phyloP scores from a whole-genome alignment of 1,140 invertebrate species.

The Drosophila lini region DNA sequence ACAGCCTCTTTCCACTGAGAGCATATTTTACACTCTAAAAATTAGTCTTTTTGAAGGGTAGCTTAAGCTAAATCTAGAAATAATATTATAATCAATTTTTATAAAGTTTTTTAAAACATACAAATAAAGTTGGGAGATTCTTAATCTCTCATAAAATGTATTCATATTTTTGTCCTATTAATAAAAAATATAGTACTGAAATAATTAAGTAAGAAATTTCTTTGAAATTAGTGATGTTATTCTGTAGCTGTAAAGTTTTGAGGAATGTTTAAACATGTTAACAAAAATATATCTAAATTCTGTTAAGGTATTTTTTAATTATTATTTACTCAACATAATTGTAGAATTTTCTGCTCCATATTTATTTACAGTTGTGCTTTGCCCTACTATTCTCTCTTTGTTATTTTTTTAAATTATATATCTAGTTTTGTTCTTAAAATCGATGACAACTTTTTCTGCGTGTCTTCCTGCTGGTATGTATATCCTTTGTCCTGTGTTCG shows the following conservation, averaged over 20 bases:
- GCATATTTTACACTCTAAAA: not conserved
- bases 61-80: not conserved
- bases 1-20: slow-evolving; percentile 19
- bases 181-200: not conserved
- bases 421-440: not conserved
- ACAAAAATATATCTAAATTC: no score
- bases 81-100: not conserved
- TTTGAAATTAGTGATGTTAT: not conserved
- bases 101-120: not conserved
- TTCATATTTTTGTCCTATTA: not conserved
- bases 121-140: not conserved
- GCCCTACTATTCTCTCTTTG: no score
- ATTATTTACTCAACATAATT: no score
- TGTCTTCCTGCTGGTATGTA: slow-evolving; percentile 1
- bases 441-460: slow-evolving; percentile 43
- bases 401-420: no score
- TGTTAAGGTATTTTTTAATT: not conserved
- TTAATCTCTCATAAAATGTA: not conserved
- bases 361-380: not conserved
- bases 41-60: slow-evolving; percentile 4
- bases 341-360: not conserved
- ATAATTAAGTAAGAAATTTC: not conserved
- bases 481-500: slow-evolving; percentile 40
- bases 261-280: not conserved
- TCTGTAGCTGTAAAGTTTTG: no score